Base-by-base conservation (phyloP, 2,888 invertebrate species). In the Tipula lateralis region DNA sequence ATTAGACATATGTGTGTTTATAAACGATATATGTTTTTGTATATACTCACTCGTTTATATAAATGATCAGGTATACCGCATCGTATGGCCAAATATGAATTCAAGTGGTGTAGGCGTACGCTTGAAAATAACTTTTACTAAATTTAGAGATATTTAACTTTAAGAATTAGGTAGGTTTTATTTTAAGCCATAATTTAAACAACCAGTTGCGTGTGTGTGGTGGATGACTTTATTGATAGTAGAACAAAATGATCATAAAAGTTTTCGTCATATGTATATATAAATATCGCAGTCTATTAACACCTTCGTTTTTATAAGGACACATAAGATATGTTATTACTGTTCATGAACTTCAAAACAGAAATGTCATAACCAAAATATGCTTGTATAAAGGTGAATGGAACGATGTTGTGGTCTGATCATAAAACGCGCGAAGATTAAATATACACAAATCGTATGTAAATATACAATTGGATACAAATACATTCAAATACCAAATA, bases 91-190 rank as follows among this genome's bases (percentile, higher is more conserved):
- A 66, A 66, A 66, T 66, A 66, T 66, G 66, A 66, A 66, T 66
- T 9, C 24, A 7, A 66, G 24, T 66, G 66, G 66, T 66, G 66
- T 66, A 66, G 66, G 66, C 24, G 66, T 66, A 12, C 24, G 24
- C 24, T 50, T 24, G 66, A 66, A 24, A 66, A 66, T 66, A 24
- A 9, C 66, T 66, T 66, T 24, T 66, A 66, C 66, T 66, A 66
- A 66, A 66, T 66, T 66, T 66, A 66, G 66, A 66, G 24, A 66
- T 24, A 66, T 66, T 66, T 66, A 66, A 66, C 66, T 24, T 66
- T 66, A 9, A 24, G 19, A 66, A 66, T 24, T 66, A 66, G 66
- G 66, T 66, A 66, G 66, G 66, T 66, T 66, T 66, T 24, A 9
- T 24, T 24, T 66, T 24, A 66, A 66, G 24, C 66, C 24, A 66